Conservation (phyloP, 2,113 vertebrate species). For the Dicaeum eximium region DNA sequence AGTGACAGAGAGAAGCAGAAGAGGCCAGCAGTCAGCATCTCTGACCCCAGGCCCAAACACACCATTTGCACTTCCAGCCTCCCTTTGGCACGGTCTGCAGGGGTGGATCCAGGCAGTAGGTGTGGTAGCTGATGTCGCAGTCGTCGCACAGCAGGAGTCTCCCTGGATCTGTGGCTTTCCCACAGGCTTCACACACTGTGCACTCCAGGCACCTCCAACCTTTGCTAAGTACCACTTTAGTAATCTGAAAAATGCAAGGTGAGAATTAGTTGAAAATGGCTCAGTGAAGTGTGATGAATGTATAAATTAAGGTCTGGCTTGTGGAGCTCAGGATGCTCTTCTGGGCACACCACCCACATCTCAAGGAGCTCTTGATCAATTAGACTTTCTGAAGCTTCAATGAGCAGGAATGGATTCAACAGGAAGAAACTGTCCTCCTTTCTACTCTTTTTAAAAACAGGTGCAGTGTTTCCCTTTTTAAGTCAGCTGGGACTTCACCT, state of each 20-base stretch:
- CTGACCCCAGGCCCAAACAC: neutral
- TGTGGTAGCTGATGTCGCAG: constrained; percentile 98
- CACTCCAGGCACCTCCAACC: constrained; percentile 98
- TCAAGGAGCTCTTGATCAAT: neutral
- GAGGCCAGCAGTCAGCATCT: neutral
- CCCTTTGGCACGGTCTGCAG: constrained; percentile 95
- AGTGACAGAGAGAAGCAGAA: neutral
- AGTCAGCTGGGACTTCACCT: neutral
- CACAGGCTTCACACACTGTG: constrained; percentile 95
- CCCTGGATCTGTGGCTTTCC: constrained; percentile 91
- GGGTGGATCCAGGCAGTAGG: constrained; percentile 94
- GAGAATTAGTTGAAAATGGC: neutral
- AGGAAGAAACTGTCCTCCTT: neutral
- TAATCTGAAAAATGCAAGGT: constrained; percentile 78
- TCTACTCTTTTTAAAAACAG: neutral
- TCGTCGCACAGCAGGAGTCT: constrained; percentile 92
- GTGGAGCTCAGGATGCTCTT: neutral
- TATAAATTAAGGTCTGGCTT: neutral
- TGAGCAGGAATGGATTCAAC: neutral
- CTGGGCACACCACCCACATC: neutral
- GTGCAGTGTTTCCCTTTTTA: neutral
- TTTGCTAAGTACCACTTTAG: constrained; percentile 92
- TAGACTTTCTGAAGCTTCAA: neutral
- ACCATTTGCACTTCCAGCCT: constrained; percentile 99
- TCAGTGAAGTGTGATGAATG: neutral